These are phyloP conservation scores for Lerema accius DNA, from an alignment of 1,140 invertebrate genomes.

Conservation along the genomic window DNA sequence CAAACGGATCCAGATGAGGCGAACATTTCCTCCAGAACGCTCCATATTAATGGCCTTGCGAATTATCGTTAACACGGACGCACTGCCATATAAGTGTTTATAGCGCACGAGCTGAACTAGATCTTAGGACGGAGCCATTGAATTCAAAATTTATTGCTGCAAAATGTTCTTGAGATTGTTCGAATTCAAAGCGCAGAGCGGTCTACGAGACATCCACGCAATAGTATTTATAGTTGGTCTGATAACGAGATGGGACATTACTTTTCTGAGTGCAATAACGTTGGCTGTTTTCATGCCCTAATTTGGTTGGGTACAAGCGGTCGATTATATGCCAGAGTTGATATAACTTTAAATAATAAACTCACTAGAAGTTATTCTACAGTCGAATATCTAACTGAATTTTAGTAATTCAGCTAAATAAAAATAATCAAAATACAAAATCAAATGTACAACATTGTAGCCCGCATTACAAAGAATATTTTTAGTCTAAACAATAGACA, in stretches of 20 bases:
- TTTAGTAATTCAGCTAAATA: too few relatives aligned
- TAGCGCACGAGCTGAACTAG: conserved; percentile 25
- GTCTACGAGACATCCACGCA: conserved; percentile 36
- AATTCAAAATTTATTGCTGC: conserved; percentile 14
- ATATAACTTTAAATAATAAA: neutral
- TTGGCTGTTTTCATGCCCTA: neutral
- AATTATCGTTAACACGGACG: conserved; percentile 59
- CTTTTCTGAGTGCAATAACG: conserved; percentile 20
- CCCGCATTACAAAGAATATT: neutral
- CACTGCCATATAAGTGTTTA: conserved; percentile 7
- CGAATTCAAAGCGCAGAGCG: conserved; percentile 41
- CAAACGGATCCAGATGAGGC: conserved; percentile 45
- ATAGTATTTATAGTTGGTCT: conserved; percentile 32
- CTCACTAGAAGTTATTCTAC: too few relatives aligned
- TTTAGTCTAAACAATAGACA: conserved; percentile 16
- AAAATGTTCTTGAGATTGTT: conserved; percentile 32
- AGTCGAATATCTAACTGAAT: too few relatives aligned
- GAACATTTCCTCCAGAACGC: conserved; percentile 59
- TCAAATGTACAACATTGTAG: too few relatives aligned
- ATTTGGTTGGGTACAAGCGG: neutral
- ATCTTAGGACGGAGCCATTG: conserved; percentile 28
- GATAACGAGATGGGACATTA: conserved; percentile 26
- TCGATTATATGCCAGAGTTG: neutral
- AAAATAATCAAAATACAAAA: too few relatives aligned
- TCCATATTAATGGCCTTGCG: conserved; percentile 59